Conservation (phyloP, 2,888 invertebrate genomes). For the Epiblema foenella region DNA sequence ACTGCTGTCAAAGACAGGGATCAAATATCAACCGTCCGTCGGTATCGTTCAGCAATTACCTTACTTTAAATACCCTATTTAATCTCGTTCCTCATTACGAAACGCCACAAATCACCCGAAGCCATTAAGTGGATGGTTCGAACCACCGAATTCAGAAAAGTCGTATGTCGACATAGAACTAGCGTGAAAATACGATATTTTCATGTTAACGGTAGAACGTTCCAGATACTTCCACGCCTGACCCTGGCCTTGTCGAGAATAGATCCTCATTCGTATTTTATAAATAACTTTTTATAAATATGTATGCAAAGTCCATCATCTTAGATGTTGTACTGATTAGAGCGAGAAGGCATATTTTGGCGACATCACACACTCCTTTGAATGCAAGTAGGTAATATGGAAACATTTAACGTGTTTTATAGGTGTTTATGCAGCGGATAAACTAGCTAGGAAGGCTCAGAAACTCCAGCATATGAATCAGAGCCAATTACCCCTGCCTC, state of each 20-base stretch:
- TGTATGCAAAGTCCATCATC: not conserved
- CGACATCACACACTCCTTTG: no score
- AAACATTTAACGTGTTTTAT: no score
- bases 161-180: not conserved
- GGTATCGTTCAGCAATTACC: slow-evolving; percentile 4
- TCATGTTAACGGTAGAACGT: not conserved
- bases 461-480: no score
- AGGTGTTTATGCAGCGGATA: no score
- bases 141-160: not conserved
- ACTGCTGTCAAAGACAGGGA: no score
- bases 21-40: not conserved
- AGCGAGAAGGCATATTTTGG: no score
- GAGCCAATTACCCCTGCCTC: no score
- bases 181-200: not conserved
- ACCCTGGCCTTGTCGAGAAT: slow-evolving; percentile 23
- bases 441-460: no score
- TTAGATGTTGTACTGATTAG: no score
- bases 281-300: slow-evolving; percentile 1
- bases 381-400: no score
- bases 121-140: not conserved
- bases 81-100: slow-evolving; percentile 1
- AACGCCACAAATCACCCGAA: slow-evolving; percentile 3
- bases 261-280: slow-evolving; percentile 1
- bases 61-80: not conserved
- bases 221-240: not conserved